Evolutionary conservation across 1,140 invertebrate species (phyloP).

Genomic region (Zaprionus lachaisei): DNA sequence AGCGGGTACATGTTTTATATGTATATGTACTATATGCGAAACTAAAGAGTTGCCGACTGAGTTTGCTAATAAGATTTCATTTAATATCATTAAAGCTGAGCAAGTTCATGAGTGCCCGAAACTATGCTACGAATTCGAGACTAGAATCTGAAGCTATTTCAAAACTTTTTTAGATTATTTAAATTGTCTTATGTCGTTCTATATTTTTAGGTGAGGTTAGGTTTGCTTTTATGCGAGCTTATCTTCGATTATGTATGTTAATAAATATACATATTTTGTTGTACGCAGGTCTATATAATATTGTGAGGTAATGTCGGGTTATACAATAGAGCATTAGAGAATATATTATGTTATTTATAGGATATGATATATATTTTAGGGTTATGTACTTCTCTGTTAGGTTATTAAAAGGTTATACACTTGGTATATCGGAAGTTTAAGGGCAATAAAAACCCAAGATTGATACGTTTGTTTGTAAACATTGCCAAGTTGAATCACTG

Average conservation of each 20-base stretch:
- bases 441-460: background rate
- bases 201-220: too few relatives aligned
- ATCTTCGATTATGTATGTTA: too few relatives aligned
- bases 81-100: background rate
- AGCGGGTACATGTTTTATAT: background rate
- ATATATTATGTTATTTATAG: background rate
- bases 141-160: background rate
- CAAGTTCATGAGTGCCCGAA: background rate
- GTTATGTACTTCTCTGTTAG: too few relatives aligned
- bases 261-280: too few relatives aligned
- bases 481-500: background rate
- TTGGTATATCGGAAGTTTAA: too few relatives aligned
- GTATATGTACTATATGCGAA: background rate
- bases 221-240: too few relatives aligned
- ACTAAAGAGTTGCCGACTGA: background rate
- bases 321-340: too few relatives aligned
- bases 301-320: too few relatives aligned
- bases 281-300: background rate
- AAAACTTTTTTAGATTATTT: background rate
- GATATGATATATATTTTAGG: too few relatives aligned
- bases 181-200: background rate
- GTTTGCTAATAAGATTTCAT: background rate
- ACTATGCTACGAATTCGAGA: conserved; percentile 12
- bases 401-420: too few relatives aligned
- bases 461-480: background rate